Base-by-base conservation (phyloP, 2,888 invertebrate species). In the Melinopterus prodromus region DNA sequence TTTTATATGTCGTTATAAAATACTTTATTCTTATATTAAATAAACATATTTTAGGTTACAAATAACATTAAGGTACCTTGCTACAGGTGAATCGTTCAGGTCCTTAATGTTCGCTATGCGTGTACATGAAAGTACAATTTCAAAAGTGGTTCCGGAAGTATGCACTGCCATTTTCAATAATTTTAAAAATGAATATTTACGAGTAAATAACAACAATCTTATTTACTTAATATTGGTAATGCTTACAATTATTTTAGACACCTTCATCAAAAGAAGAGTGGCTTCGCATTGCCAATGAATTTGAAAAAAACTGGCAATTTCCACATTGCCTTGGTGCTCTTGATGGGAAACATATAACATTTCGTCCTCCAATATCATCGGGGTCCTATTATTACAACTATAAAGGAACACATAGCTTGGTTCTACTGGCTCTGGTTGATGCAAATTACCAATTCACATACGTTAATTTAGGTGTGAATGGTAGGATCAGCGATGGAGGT, bases 401-500 rank as follows among this genome's bases (percentile, higher is more conserved):
- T 74, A 83, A 83, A 81, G 78, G 79, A 70, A 78, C 76, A 35
- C 81, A 82, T 71, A 84, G 83, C 38, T 80, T 84, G 53, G 82
- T 84, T 16, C 77, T 84, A 53, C 16, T 84, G 79, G 83, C 81
- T 16, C 70, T 83, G 12, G 83, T 81, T 12, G 83, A 83, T 79
- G 80, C 83, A 4, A 53, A 80, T 70, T 83, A 82, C 71, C 78
- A 78, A 76, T 84, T 84, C 80, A 80, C 78, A 70, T 82, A 81
- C 71, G 77, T 81, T 16, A 84, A 84, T 82, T 75, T 76, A n/a
- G 79, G 79, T 35, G 53, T 76, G 15, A 77, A 79, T 82, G 85
- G 85, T n/a, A 77, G 85, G 76, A 77, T 85, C 70, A 84, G 83
- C 75, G 86, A 86, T 84, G 84, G 84, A 16, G 82, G 83, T 70